Conservation (phyloP, 2,888 invertebrate genomes). For the Epicampocera succincta region DNA sequence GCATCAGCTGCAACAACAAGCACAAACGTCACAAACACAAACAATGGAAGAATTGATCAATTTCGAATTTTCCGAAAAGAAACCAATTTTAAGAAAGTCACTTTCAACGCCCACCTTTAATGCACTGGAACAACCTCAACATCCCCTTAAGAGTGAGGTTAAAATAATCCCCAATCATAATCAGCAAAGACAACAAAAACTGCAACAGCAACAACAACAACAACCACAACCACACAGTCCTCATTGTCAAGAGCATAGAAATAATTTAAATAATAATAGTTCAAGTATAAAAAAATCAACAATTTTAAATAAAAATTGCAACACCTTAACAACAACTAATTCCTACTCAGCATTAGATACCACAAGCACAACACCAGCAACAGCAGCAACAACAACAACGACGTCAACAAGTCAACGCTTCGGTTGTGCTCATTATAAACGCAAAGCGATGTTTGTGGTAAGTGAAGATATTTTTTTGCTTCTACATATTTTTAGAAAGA, state of each 20-base stretch:
- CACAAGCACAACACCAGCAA: slow-evolving; percentile 23
- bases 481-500: neutral
- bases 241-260: slow-evolving; percentile 46
- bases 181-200: slow-evolving; percentile 27
- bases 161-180: slow-evolving; percentile 53
- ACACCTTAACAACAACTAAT: slow-evolving; percentile 36
- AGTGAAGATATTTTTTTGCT: slow-evolving; percentile 78
- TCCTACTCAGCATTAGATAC: slow-evolving; percentile 37
- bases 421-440: slow-evolving; percentile 92
- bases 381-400: slow-evolving; percentile 11
- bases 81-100: slow-evolving; percentile 70
- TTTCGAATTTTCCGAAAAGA: slow-evolving; percentile 64
- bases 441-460: slow-evolving; percentile 93
- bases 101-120: slow-evolving; percentile 67
- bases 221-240: slow-evolving; percentile 22
- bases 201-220: slow-evolving; percentile 10
- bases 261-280: slow-evolving; percentile 31
- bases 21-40: slow-evolving; percentile 55
- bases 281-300: slow-evolving; percentile 36
- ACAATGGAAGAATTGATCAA: slow-evolving; percentile 50
- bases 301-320: slow-evolving; percentile 43
- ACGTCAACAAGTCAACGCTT: slow-evolving; percentile 72
- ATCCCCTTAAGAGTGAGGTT: slow-evolving; percentile 54
- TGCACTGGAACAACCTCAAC: slow-evolving; percentile 46
- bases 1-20: slow-evolving; percentile 56